These are phyloP conservation scores for Lophius piscatorius DNA, from an alignment of 2,113 vertebrate genomes.

Conservation along the genomic window DNA sequence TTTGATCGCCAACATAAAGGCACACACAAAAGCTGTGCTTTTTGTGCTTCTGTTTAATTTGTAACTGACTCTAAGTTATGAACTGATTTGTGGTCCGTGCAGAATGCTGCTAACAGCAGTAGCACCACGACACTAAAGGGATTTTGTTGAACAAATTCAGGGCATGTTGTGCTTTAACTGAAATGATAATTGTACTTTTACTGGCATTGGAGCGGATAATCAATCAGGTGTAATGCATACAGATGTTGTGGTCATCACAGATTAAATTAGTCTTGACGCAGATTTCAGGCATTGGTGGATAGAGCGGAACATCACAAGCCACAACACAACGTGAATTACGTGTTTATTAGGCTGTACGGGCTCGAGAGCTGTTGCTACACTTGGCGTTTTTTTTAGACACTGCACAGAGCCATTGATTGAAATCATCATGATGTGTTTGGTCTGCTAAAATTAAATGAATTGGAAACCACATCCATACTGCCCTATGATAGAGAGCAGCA, in stretches of 20 bases:
- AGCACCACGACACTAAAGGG: too few species aligned
- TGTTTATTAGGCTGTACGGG: constrained; percentile 19
- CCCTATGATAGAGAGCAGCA: constrained; percentile 13
- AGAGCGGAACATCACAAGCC: background rate
- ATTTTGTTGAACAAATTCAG: too few species aligned
- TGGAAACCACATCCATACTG: constrained; percentile 30
- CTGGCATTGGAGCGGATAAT: background rate
- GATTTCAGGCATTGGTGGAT: background rate
- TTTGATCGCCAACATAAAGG: too few species aligned
- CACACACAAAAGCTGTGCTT: too few species aligned
- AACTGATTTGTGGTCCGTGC: too few species aligned
- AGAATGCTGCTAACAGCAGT: too few species aligned
- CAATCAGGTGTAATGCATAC: background rate
- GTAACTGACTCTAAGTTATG: too few species aligned
- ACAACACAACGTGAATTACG: background rate
- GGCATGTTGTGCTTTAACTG: too few species aligned
- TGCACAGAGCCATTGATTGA: constrained; percentile 2
- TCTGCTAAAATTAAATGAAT: constrained; percentile 9
- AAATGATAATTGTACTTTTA: too few species aligned
- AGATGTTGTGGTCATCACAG: background rate
- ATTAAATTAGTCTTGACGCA: background rate
- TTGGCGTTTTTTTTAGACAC: constrained; percentile 26
- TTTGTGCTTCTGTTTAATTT: too few species aligned
- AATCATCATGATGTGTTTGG: constrained; percentile 1
- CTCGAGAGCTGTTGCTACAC: constrained; percentile 2